Evolutionary conservation across 2,113 vertebrate species (phyloP).

Genomic region (Antechinus stuartii): DNA sequence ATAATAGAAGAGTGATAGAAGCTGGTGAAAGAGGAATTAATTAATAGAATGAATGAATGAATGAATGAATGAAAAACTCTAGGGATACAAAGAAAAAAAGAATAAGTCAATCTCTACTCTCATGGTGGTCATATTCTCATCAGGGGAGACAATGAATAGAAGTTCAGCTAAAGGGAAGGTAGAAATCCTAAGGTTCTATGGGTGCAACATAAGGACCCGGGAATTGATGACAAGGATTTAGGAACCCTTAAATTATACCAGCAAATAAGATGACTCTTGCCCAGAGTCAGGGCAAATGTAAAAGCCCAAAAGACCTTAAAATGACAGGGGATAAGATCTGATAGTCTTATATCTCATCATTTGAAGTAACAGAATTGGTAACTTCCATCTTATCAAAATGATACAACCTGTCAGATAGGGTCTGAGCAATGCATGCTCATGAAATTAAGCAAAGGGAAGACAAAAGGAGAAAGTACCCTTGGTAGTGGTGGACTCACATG

Average conservation of each 20-base stretch:
- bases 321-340: neutral
- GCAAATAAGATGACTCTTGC: neutral
- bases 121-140: neutral
- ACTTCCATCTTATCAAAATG: neutral
- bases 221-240: neutral
- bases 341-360: neutral
- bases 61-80: neutral
- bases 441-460: neutral
- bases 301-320: neutral
- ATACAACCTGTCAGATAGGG: neutral
- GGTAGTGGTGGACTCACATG: neutral
- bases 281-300: neutral
- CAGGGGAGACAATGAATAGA: neutral
- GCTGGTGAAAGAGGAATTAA: neutral
- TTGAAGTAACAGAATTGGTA: neutral
- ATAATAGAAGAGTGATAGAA: neutral
- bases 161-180: neutral
- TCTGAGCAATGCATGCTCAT: neutral
- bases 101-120: neutral
- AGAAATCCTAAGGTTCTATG: neutral
- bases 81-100: neutral
- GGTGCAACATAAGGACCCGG: neutral
- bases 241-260: neutral
- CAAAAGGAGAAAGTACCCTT: neutral
- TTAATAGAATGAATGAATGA: neutral